Conservation (phyloP, 2,797 vertebrate species). For the Gambusia yucatana region DNA sequence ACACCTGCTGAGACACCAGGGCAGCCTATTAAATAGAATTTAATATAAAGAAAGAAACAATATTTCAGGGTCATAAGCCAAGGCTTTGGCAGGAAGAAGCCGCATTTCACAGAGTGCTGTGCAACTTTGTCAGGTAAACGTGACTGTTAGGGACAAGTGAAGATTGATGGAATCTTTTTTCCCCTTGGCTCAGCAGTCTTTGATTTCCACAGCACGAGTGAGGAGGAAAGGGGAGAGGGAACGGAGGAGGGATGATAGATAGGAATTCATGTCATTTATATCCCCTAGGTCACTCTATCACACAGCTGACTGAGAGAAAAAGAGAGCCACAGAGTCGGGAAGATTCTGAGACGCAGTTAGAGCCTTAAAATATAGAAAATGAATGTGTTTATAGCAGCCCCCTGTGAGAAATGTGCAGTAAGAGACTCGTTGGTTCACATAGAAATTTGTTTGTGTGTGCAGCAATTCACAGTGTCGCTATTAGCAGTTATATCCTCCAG, state of each 20-base stretch:
- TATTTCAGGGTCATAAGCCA: conserved; percentile 74
- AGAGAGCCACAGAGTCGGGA: conserved; percentile 29
- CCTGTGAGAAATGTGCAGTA: conserved; percentile 9
- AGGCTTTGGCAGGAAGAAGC: conserved; percentile 70
- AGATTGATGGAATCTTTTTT: conserved; percentile 80
- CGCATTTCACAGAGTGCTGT: conserved; percentile 74
- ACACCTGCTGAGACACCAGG: conserved; percentile 51
- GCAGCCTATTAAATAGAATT: conserved; percentile 70
- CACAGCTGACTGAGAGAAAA: conserved; percentile 44
- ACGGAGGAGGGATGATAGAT: conserved; percentile 71
- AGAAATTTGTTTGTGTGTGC: neutral
- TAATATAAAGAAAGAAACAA: conserved; percentile 75
- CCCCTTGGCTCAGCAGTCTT: conserved; percentile 81
- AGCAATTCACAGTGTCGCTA: conserved; percentile 46
- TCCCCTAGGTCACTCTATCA: conserved; percentile 72
- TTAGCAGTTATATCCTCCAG: conserved; percentile 46
- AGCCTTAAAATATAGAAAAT: conserved; percentile 36
- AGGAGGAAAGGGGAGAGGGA: conserved; percentile 52
- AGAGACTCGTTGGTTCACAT: conserved; percentile 4
- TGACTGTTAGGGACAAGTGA: conserved; percentile 75
- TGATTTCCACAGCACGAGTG: conserved; percentile 70
- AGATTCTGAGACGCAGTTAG: conserved; percentile 27
- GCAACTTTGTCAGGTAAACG: conserved; percentile 79
- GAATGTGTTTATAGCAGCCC: conserved; percentile 25
- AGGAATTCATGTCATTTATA: conserved; percentile 75